These are phyloP conservation scores for Prorops nasuta DNA, from an alignment of 1,140 invertebrate species.

Conservation along the genomic window DNA sequence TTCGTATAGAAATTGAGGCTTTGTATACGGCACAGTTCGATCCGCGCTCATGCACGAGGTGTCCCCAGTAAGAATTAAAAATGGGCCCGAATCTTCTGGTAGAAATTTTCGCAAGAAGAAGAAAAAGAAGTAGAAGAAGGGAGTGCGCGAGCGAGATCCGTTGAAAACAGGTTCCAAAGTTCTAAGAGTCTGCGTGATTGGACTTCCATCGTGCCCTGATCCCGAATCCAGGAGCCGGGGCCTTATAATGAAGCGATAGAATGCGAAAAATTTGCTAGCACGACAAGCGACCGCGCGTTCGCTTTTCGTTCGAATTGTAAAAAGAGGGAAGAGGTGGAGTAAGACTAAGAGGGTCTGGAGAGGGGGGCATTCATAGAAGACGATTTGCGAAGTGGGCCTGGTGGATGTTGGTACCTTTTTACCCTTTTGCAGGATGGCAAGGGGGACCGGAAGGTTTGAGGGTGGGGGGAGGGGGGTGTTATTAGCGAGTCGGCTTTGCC, in stretches of 20 bases:
- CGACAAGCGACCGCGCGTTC: conserved; percentile 38
- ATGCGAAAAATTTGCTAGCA: conserved; percentile 46
- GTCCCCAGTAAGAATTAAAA: not conserved
- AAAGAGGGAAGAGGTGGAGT: conserved; percentile 19
- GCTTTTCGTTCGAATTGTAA: conserved; percentile 32
- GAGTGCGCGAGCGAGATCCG: not conserved
- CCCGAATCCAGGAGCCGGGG: conserved; percentile 26
- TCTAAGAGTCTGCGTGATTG: conserved; percentile 36
- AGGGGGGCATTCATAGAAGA: conserved; percentile 39
- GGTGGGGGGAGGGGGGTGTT: conserved; percentile 36
- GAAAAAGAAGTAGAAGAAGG: not conserved
- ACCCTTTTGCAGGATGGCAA: conserved; percentile 25
- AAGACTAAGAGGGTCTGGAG: conserved; percentile 1
- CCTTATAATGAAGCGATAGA: conserved; percentile 52
- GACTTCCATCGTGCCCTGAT: conserved; percentile 22
- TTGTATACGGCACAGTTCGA: not conserved
- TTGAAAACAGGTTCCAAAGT: conserved; percentile 28
- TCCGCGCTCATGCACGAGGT: too few species aligned
- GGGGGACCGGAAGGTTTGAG: conserved; percentile 12
- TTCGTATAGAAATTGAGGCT: too few species aligned
- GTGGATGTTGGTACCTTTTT: conserved; percentile 44
- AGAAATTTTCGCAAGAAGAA: conserved; percentile 1
- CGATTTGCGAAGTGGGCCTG: conserved; percentile 40
- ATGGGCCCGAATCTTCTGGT: not conserved
- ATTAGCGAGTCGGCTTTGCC: conserved; percentile 49